Evolutionary conservation across 2,113 vertebrate species (phyloP).

Genomic region (Ancistrus triradiatus): DNA sequence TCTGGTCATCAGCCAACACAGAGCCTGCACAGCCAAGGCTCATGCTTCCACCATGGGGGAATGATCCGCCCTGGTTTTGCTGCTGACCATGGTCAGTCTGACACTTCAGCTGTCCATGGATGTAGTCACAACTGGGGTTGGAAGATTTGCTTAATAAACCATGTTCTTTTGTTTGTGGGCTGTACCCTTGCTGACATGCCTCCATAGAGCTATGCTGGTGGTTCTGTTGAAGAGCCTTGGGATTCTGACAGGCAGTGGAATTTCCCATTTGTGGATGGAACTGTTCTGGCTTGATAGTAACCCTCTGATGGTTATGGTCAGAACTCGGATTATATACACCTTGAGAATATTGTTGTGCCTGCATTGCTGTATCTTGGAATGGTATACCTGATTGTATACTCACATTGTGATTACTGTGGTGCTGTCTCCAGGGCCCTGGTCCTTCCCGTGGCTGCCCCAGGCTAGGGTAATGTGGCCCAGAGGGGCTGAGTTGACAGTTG

Average conservation of each 20-base stretch:
- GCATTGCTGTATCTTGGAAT: slow-evolving; percentile 59
- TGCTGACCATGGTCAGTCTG: slow-evolving; percentile 43
- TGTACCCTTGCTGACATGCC: slow-evolving; percentile 53
- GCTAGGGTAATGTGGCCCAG: slow-evolving; percentile 63
- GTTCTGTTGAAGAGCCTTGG: slow-evolving; percentile 62
- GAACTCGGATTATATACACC: slow-evolving; percentile 53
- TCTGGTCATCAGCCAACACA: slow-evolving; percentile 52
- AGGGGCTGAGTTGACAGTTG: slow-evolving; percentile 77
- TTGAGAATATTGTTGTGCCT: slow-evolving; percentile 58
- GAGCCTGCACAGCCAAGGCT: slow-evolving; percentile 62
- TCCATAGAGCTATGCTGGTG: slow-evolving; percentile 52
- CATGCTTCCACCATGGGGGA: slow-evolving; percentile 56
- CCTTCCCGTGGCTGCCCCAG: slow-evolving; percentile 52
- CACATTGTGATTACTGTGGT: slow-evolving; percentile 48
- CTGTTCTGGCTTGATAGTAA: slow-evolving; percentile 85
- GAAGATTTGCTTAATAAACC: slow-evolving; percentile 57
- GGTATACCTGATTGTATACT: slow-evolving; percentile 60
- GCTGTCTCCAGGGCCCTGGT: slow-evolving; percentile 62
- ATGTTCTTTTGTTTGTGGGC: slow-evolving; percentile 52
- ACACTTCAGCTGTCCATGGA: slow-evolving; percentile 44
- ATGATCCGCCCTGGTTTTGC: slow-evolving; percentile 52
- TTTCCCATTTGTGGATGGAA: slow-evolving; percentile 69
- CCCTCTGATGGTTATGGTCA: slow-evolving; percentile 58
- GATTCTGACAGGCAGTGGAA: slow-evolving; percentile 73
- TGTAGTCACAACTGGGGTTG: slow-evolving; percentile 64